Evolutionary conservation across 2,888 invertebrate species (phyloP), one percentile per base, ranked within the genome.

Genomic region (Hedya salicella): DNA sequence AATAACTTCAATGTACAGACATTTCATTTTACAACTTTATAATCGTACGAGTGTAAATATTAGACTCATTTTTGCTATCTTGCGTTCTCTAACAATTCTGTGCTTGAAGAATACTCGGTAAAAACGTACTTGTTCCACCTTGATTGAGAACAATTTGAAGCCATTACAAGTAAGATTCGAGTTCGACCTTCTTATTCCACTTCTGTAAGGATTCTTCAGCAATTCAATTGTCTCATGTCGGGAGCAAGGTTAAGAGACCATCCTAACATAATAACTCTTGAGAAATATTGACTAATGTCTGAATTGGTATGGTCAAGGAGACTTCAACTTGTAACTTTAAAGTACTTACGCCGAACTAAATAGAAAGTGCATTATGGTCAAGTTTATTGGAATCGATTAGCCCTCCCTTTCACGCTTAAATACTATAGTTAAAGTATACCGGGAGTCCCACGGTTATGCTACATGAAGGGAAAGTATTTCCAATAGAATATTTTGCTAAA

Each of bases 111-210:
- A 8, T 11, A 8, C 11, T 11, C 0, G 6, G n/a, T 19, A 48
- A 17, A 17, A 30, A 36, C 17, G 32, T 4, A 32, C 50, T 52
- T 17, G 16, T 16, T 50, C 16, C n/a, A 50, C 16, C 30, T 52
- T 17, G 32, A 52, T 11, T 17, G 13, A 32, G 25, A 17, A 17
- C 13, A 36, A 52, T 36, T 52, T 25, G 48, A 36, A 52, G 17
- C 17, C 32, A 52, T 52, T 52, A 52, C 17, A 14, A 52, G 17
- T 14, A 16, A 32, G 14, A 52, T 14, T 52, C 36, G 17, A 52
- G 32, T 50, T 52, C 11, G 52, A 36, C 36, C 36, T 52, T 36
- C 17, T 14, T 17, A 3, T 36, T 36, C 17, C 2, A 32, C 46
- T 50, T 36, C 3, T 17, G 17, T 36, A 2, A 17, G 5, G 52